Conservation (phyloP, 2,113 vertebrate genomes). For the Eretmochelys imbricata region DNA sequence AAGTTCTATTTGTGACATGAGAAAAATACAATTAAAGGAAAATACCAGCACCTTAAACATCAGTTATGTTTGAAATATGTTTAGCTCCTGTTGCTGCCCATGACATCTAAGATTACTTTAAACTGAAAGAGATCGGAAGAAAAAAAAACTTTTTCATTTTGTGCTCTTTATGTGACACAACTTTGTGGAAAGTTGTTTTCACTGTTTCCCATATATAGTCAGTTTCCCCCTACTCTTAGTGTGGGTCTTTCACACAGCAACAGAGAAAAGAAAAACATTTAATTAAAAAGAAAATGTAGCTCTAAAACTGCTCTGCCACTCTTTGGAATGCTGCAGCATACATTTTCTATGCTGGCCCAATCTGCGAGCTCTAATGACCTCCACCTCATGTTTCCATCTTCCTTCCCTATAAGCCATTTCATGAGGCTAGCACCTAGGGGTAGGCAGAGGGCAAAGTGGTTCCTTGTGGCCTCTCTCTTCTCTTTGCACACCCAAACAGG, state of each 20-base stretch:
- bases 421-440: neutral
- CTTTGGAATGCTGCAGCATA: neutral
- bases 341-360: neutral
- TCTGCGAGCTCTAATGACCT: neutral
- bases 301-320: neutral
- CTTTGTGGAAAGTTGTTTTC: slow-evolving; percentile 27
- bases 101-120: neutral
- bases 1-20: neutral
- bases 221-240: slow-evolving; percentile 36
- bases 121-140: neutral
- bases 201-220: neutral
- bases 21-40: neutral
- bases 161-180: neutral
- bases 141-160: neutral
- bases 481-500: neutral
- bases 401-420: rapidly evolving
- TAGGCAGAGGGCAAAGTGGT: rapidly evolving
- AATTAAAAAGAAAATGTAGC: neutral
- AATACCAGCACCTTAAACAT: neutral
- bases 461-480: neutral
- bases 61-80: neutral
- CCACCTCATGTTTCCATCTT: neutral
- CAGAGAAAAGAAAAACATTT: neutral
- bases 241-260: slow-evolving; percentile 18
- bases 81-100: neutral